A percentile compares a stretch with the other conserved stretches of the same genome.
phyloP scores from a whole-genome alignment of 2,888 invertebrate genomes.

The Trachelus tabidus region DNA sequence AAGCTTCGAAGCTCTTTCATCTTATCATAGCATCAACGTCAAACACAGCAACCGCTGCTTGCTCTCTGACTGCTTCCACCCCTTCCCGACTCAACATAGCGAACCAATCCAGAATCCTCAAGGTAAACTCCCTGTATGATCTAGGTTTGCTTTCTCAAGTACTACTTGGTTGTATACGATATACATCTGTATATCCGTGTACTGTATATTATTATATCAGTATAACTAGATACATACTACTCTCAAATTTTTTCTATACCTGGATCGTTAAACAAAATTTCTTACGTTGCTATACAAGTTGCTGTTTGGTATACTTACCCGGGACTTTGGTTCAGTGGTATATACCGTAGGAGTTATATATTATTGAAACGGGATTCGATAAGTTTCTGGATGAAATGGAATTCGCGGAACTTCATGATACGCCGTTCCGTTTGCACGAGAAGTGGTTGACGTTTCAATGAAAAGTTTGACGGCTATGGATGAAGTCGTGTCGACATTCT shows the following conservation, averaged over 20 bases:
- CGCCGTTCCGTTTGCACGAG: neutral
- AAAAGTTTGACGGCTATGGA: neutral
- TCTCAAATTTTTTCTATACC: neutral
- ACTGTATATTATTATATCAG: neutral
- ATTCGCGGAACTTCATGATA: neutral
- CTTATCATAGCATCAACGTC: slow-evolving; percentile 67
- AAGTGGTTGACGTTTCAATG: neutral
- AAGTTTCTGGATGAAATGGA: neutral
- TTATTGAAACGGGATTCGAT: neutral
- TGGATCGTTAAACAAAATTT: neutral
- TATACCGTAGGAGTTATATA: neutral
- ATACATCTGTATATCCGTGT: neutral
- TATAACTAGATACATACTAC: neutral
- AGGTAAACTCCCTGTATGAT: slow-evolving; percentile 40
- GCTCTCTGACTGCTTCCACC: slow-evolving; percentile 51
- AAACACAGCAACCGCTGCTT: slow-evolving; percentile 61
- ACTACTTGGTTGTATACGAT: slow-evolving; percentile 6
- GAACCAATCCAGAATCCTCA: slow-evolving; percentile 45
- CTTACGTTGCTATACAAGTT: neutral
- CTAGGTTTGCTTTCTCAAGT: slow-evolving; percentile 43
- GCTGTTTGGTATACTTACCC: neutral
- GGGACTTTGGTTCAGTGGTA: neutral
- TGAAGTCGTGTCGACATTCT: neutral
- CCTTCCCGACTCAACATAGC: slow-evolving; percentile 55
- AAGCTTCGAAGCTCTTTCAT: slow-evolving; percentile 65